These are phyloP conservation scores for Dasysyrphus albostriatus DNA, from an alignment of 2,888 invertebrate genomes.

Conservation along the genomic window DNA sequence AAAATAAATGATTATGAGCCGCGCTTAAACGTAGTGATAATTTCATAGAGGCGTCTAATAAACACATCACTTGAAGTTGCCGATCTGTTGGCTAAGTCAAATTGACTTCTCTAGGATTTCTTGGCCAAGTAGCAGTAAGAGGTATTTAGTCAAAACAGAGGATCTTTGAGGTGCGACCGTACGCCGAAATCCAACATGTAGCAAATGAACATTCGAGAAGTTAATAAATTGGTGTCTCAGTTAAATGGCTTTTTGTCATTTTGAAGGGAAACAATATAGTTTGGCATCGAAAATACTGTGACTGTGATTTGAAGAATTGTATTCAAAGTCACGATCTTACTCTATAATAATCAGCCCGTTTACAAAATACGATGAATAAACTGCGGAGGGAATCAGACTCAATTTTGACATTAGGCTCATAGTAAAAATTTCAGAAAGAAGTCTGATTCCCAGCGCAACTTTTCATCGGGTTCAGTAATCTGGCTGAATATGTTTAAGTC, in stretches of 20 bases:
- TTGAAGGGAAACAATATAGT: constrained; percentile 10
- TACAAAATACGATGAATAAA: no score
- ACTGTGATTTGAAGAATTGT: no score
- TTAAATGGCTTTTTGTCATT: constrained; percentile 17
- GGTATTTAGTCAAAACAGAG: constrained; percentile 27
- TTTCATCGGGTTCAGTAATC: no score
- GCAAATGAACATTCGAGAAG: constrained; percentile 20
- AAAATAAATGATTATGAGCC: constrained; percentile 74
- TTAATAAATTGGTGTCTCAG: constrained; percentile 37
- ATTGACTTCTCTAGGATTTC: constrained; percentile 67
- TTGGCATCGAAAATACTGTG: not conserved
- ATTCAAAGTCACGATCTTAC: no score
- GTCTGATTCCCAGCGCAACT: no score
- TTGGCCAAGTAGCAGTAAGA: constrained; percentile 13
- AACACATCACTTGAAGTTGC: constrained; percentile 63
- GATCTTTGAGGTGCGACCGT: constrained; percentile 19
- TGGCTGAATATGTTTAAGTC: no score
- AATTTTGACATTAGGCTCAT: no score
- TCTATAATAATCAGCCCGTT: not conserved
- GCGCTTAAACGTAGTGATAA: constrained; percentile 69
- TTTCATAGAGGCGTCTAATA: constrained; percentile 73
- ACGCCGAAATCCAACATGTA: constrained; percentile 38
- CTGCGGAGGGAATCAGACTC: no score
- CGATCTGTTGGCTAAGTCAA: constrained; percentile 46
- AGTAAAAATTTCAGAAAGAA: no score